Evolutionary conservation across 2,113 vertebrate species (phyloP).

Genomic region (Mustela nigripes): DNA sequence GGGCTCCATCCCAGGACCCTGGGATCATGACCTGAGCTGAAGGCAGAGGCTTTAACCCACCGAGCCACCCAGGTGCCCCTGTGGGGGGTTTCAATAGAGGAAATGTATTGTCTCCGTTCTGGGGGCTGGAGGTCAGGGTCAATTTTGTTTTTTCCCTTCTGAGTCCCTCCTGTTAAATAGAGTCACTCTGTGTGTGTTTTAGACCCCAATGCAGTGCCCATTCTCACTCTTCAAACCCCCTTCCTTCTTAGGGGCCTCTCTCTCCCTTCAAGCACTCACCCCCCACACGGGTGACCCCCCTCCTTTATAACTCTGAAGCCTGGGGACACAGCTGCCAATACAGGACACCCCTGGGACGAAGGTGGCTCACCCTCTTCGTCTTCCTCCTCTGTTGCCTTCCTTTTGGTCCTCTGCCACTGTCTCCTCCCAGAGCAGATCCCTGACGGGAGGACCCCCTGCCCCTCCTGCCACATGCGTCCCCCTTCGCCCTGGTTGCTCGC

Average conservation of each 20-base stretch:
- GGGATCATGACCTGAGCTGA: no score
- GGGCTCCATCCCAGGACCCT: no score
- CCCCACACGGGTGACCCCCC: fast-evolving
- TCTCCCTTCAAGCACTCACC: background rate
- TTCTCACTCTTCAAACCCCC: background rate
- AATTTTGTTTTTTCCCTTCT: background rate
- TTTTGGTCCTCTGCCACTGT: background rate
- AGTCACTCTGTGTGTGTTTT: background rate
- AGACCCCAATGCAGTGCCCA: background rate
- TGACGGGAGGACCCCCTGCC: background rate
- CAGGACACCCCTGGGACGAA: background rate
- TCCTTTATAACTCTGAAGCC: background rate
- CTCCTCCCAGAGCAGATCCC: background rate
- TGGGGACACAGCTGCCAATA: background rate
- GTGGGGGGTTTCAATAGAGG: background rate
- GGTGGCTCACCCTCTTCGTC: no score
- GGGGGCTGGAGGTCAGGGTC: background rate
- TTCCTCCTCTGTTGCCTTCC: background rate
- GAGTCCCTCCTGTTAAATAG: background rate
- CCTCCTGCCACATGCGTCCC: background rate
- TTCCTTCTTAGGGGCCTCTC: background rate
- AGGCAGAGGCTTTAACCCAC: no score
- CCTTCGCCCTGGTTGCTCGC: background rate
- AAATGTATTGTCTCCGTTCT: background rate
- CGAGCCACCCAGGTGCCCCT: no score